A percentile compares a stretch with the other conserved stretches of the same genome.
Conservation (phyloP, 1,140 invertebrate species). For the Orchesella cincta region DNA sequence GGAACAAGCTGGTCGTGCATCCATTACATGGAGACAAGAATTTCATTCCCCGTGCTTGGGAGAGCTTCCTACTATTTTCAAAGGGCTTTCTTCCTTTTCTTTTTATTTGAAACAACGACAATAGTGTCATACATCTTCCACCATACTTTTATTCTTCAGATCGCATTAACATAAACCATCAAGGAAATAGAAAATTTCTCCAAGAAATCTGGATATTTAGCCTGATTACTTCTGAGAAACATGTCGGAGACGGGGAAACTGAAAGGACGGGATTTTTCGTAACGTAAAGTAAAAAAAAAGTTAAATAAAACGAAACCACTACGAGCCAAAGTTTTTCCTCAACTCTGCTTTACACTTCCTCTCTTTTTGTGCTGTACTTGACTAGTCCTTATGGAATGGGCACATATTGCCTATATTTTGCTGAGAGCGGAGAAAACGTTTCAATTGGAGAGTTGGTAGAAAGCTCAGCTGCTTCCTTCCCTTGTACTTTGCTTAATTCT, state of each 20-base stretch:
- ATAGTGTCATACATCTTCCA: not conserved
- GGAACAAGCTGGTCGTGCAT: not conserved
- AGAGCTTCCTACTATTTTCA: too few species aligned
- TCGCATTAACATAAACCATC: slow-evolving; percentile 8
- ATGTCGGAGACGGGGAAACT: not conserved
- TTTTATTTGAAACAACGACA: not conserved
- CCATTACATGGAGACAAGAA: not conserved
- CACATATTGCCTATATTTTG: not conserved
- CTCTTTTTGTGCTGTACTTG: not conserved
- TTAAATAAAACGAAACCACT: not conserved
- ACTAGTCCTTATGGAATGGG: not conserved
- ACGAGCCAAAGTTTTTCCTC: not conserved
- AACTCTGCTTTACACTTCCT: slow-evolving; percentile 3
- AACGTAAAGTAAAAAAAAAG: not conserved
- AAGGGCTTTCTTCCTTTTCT: slow-evolving; percentile 1
- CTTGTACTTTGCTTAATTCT: not conserved
- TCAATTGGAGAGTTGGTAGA: not conserved
- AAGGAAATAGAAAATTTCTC: not conserved
- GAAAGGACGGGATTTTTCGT: slow-evolving; percentile 6
- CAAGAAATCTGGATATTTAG: not conserved
- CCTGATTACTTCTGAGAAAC: slow-evolving; percentile 5
- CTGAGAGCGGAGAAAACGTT: not conserved
- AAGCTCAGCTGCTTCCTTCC: not conserved
- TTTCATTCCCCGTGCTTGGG: too few species aligned
- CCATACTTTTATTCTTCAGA: slow-evolving; percentile 7